Evolutionary conservation across 2,888 invertebrate genomes (phyloP).

Genomic region (Orthosia cruda): DNA sequence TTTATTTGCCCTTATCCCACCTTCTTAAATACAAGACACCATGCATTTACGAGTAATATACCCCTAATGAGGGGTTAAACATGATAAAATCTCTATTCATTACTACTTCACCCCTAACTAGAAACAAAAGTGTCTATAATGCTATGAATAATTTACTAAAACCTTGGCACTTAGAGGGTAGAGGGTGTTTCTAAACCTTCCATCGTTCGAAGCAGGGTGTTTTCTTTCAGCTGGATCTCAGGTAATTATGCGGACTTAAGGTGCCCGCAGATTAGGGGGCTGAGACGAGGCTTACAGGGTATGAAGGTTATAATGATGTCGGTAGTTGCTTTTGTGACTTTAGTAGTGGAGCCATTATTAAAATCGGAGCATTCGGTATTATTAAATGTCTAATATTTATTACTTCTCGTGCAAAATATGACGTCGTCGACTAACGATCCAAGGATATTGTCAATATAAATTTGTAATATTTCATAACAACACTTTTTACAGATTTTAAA

Average conservation of each 20-base stretch:
- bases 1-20: neutral
- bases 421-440: neutral
- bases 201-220: slow-evolving; percentile 68
- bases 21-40: neutral
- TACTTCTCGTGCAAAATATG: no score
- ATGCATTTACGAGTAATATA: slow-evolving; percentile 20
- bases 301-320: slow-evolving; percentile 29
- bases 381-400: neutral
- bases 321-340: slow-evolving; percentile 2
- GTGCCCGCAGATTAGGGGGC: slow-evolving; percentile 77
- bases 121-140: slow-evolving; percentile 66
- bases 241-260: slow-evolving; percentile 86
- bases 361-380: neutral
- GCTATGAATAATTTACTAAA: slow-evolving; percentile 81
- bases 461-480: no score
- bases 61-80: slow-evolving; percentile 22
- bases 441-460: neutral
- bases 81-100: slow-evolving; percentile 46
- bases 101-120: slow-evolving; percentile 35
- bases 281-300: slow-evolving; percentile 23
- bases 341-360: neutral
- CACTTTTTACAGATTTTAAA: no score
- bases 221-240: slow-evolving; percentile 82
- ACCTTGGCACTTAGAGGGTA: slow-evolving; percentile 77
- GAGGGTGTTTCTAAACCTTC: slow-evolving; percentile 50